These are phyloP conservation scores for Neria commutata DNA, from an alignment of 2,888 invertebrate genomes.

Conservation along the genomic window DNA sequence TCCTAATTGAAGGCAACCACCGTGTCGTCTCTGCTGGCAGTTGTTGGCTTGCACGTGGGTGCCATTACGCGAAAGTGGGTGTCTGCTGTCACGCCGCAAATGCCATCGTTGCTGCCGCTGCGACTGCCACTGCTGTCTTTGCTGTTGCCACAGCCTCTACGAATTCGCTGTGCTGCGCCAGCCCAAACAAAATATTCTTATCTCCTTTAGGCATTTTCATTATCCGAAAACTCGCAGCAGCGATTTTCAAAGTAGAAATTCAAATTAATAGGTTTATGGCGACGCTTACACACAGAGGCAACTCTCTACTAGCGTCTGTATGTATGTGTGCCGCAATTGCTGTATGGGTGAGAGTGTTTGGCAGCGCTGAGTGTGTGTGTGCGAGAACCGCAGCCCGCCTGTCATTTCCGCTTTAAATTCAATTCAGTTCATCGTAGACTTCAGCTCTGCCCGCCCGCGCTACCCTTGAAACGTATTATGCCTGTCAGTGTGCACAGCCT, in stretches of 20 bases:
- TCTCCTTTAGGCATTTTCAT: conserved; percentile 5
- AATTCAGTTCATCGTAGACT: background rate
- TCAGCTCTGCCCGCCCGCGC: no score
- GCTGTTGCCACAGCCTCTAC: no score
- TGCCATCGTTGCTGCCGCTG: no score
- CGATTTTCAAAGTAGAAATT: conserved; percentile 10
- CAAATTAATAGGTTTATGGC: conserved; percentile 15
- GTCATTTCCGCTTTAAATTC: conserved; percentile 1
- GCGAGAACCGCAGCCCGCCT: background rate
- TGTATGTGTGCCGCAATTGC: background rate
- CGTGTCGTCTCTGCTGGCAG: background rate
- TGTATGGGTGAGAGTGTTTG: background rate
- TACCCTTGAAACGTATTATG: background rate
- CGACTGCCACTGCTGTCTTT: no score
- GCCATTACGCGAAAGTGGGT: background rate
- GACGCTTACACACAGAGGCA: background rate
- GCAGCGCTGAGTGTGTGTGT: background rate
- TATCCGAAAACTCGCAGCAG: background rate
- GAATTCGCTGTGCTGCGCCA: no score
- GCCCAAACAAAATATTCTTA: background rate
- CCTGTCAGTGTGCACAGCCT: background rate
- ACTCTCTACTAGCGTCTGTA: background rate
- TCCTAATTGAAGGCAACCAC: conserved; percentile 15
- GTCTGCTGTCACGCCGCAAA: background rate
- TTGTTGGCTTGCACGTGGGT: background rate